Conservation (phyloP, 2,797 vertebrate species). For the Phylloscopus collybita region DNA sequence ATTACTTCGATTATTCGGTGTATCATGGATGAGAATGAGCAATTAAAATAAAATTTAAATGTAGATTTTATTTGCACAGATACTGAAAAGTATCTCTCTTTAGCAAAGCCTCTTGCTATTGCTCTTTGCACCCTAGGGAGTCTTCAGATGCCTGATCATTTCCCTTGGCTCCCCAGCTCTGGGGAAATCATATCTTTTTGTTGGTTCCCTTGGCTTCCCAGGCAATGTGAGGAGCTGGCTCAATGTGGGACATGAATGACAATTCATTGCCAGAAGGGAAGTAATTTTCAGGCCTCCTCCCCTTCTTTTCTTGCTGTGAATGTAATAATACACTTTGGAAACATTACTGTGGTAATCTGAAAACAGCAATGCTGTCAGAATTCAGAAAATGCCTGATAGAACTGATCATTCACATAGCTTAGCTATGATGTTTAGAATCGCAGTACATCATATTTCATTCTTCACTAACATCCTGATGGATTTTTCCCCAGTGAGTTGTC, state of each 20-base stretch:
- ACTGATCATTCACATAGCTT: slow-evolving; percentile 3
- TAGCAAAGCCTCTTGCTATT: slow-evolving; percentile 51
- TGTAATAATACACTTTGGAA: slow-evolving; percentile 50
- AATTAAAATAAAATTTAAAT: slow-evolving; percentile 48
- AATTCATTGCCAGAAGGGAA: slow-evolving; percentile 48
- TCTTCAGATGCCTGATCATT: slow-evolving; percentile 40
- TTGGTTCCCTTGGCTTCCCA: slow-evolving; percentile 50
- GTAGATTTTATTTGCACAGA: slow-evolving; percentile 46
- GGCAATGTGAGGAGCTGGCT: slow-evolving; percentile 35
- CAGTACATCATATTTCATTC: slow-evolving; percentile 38
- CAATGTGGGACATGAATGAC: slow-evolving; percentile 45
- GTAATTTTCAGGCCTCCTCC: slow-evolving; percentile 53
- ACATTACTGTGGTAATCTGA: slow-evolving; percentile 45
- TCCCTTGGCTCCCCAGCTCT: slow-evolving; percentile 28
- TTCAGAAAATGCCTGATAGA: slow-evolving; percentile 41
- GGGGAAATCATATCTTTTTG: slow-evolving; percentile 53
- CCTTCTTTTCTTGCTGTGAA: slow-evolving; percentile 45
- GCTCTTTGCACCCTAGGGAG: slow-evolving; percentile 39
- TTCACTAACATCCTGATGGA: slow-evolving; percentile 16
- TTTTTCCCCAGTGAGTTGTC: neutral
- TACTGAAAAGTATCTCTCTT: neutral
- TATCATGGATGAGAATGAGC: neutral
- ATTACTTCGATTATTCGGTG: neutral
- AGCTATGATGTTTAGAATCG: neutral
- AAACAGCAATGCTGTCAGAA: slow-evolving; percentile 46